Evolutionary conservation across 2,113 vertebrate species (phyloP), one percentile per base, ranked within the genome.

Genomic region (Nematolebias whitei): DNA sequence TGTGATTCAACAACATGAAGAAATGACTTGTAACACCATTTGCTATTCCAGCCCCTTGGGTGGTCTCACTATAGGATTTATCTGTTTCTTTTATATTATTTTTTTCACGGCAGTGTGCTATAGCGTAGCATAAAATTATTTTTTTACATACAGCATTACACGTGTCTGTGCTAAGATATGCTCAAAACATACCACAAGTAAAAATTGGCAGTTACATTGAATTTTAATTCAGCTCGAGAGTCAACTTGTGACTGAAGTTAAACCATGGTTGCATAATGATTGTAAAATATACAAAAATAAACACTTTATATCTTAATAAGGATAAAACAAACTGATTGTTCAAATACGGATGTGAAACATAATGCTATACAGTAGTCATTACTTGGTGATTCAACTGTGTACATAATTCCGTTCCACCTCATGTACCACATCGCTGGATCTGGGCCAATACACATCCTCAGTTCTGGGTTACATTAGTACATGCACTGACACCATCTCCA

Each of bases 21-120:
- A 63, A 71, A 61, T 32, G 6, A 62, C 39, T 71, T 29, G 13
- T 57, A 35, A 52, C 18, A 23, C 4, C 38, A 43, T 61, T 63
- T 66, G 63, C 40, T 48, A 7, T 52, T 63, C 38, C 19, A 40
- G n/a, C 44, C 13, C 39, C 39, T 47, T n/a, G 29, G 51, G 62
- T 56, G 29, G 38, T 62, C 44, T 47, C 11, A 32, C 11, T 51
- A 19, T 22, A 68, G 40, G 18, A 20, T 43, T 44, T 26, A 12
- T 45, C 56, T 59, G 2, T 45, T 35, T 53, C 8, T 2, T 24
- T 7, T 20, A 41, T 14, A 15, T 55, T 18, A 2, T 52, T 11
- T 11, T 44, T 5, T 20, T 49, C 2, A 13, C 43, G 23, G 53
- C 29, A 20, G 41, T 10, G 3, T 55, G 19, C 38, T 45, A 54